phyloP scores from a whole-genome alignment of 2,888 invertebrate species.

The Ormyrus rosae region DNA sequence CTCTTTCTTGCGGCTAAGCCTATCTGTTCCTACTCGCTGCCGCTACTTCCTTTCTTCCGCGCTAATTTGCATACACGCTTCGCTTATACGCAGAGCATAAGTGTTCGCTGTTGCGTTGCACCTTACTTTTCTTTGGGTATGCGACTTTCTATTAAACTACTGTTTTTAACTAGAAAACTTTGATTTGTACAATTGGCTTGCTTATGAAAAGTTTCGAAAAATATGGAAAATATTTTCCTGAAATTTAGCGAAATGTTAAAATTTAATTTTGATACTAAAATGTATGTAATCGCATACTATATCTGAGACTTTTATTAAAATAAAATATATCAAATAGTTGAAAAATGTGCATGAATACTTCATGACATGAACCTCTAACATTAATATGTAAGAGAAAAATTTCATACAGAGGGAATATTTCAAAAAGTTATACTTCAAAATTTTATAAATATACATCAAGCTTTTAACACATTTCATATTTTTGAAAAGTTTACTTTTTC shows the following conservation, averaged over 20 bases:
- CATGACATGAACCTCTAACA: conserved; percentile 24
- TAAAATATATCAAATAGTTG: conserved; percentile 25
- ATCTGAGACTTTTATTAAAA: conserved; percentile 13
- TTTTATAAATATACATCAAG: neutral
- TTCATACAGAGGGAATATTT: conserved; percentile 16
- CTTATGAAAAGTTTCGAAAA: too few species aligned
- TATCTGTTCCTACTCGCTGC: neutral
- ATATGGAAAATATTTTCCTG: neutral
- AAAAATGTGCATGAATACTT: conserved; percentile 39
- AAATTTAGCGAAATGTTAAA: neutral
- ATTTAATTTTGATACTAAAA: conserved; percentile 1
- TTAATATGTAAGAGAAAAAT: conserved; percentile 47
- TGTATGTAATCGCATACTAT: neutral
- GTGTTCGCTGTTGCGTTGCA: conserved; percentile 18
- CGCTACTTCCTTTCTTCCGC: conserved; percentile 45
- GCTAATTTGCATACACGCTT: conserved; percentile 41
- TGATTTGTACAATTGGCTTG: too few species aligned
- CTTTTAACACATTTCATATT: too few species aligned
- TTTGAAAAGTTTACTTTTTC: too few species aligned
- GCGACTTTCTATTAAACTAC: neutral
- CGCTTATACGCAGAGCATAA: conserved; percentile 38
- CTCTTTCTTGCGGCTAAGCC: conserved; percentile 10
- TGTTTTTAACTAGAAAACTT: conserved; percentile 3
- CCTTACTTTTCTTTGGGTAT: neutral
- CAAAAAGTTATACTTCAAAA: neutral